These are phyloP conservation scores for Sinocyclocheilus maitianheensis DNA, from an alignment of 2,113 vertebrate genomes.

Conservation along the genomic window DNA sequence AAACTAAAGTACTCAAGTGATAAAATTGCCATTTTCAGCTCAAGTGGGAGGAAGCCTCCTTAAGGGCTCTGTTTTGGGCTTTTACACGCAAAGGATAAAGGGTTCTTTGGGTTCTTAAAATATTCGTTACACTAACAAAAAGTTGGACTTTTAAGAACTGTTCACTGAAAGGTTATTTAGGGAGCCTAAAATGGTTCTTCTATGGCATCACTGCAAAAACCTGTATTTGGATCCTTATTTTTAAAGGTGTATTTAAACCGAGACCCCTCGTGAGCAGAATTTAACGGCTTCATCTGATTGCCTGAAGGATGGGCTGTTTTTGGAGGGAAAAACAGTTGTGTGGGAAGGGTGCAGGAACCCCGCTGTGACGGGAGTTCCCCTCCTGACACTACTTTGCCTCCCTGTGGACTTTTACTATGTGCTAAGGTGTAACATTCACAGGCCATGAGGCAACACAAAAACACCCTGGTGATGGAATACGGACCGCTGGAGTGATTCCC, in stretches of 20 bases:
- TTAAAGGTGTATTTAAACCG: background rate
- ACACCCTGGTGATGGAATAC: slow-evolving; percentile 18
- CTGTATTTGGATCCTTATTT: too few species aligned
- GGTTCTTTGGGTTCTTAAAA: too few species aligned
- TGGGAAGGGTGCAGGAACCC: slow-evolving; percentile 47
- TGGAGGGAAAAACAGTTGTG: slow-evolving; percentile 40
- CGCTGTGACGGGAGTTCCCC: slow-evolving; percentile 56
- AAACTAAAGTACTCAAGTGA: background rate
- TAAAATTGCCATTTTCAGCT: background rate
- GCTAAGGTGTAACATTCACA: slow-evolving; percentile 52
- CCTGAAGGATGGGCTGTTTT: slow-evolving; percentile 18
- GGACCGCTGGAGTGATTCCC: background rate
- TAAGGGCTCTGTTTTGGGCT: too few species aligned
- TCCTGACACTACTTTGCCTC: background rate
- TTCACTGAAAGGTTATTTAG: too few species aligned
- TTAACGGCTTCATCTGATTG: slow-evolving; percentile 19
- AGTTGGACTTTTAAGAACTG: too few species aligned
- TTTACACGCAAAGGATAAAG: background rate
- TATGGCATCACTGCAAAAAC: too few species aligned
- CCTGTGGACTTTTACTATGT: slow-evolving; percentile 29
- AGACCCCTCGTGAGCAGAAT: background rate
- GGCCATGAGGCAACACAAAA: slow-evolving; percentile 31
- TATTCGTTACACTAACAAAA: too few species aligned
- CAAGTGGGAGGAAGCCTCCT: background rate
- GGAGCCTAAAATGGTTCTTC: too few species aligned